These are phyloP conservation scores for Megaleporinus macrocephalus DNA, from an alignment of 2,113 vertebrate genomes.

Conservation along the genomic window DNA sequence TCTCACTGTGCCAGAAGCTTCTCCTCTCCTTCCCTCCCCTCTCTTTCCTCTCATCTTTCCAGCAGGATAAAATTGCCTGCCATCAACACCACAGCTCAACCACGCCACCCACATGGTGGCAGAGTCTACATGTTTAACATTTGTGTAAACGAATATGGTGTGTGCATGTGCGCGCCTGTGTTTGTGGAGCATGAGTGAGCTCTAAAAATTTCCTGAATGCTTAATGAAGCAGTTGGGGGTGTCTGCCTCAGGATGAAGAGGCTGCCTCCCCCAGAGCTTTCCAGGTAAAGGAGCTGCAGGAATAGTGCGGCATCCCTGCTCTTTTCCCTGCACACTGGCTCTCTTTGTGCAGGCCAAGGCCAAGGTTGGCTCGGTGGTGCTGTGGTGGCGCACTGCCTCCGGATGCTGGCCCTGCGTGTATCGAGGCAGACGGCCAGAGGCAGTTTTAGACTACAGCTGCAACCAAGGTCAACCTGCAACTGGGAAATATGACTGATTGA, in stretches of 20 bases:
- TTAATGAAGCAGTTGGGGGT: slow-evolving; percentile 16
- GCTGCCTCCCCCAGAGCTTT: not conserved
- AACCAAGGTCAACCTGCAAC: not conserved
- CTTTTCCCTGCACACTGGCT: slow-evolving; percentile 28
- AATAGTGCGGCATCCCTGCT: slow-evolving; percentile 22
- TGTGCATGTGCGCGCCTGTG: not conserved
- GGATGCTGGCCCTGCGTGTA: not conserved
- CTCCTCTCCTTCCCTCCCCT: not conserved
- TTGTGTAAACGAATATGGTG: not conserved
- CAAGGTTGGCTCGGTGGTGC: not conserved
- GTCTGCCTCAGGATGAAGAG: not conserved
- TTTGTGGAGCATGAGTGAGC: slow-evolving; percentile 4
- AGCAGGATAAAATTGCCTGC: not conserved
- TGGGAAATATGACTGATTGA: not conserved
- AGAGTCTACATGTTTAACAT: not conserved
- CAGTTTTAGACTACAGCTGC: not conserved
- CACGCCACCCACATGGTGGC: slow-evolving; percentile 24
- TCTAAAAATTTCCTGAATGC: not conserved
- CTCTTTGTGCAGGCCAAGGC: slow-evolving; percentile 19
- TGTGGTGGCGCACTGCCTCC: not conserved
- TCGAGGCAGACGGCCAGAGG: not conserved
- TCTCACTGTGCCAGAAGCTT: slow-evolving; percentile 37
- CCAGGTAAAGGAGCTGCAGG: slow-evolving; percentile 7
- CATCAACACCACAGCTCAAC: slow-evolving; percentile 8
- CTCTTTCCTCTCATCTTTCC: not conserved